Base-by-base conservation (phyloP, 1,140 invertebrate species). In the Ruditapes philippinarum region DNA sequence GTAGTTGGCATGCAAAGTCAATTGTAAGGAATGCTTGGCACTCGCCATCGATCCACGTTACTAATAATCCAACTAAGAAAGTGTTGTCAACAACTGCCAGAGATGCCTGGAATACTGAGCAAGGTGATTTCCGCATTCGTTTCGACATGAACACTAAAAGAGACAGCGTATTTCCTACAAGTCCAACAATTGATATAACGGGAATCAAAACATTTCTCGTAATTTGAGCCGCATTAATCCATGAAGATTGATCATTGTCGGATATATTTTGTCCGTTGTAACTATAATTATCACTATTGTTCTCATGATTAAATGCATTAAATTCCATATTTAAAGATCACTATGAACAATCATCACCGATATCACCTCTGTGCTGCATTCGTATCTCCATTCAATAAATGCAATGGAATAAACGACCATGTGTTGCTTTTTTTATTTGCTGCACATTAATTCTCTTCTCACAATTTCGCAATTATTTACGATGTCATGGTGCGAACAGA, bases 1-100 rank as follows among this genome's bases (percentile, higher is more conserved):
- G 78, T 17, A 93, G 40, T 70, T 95, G 94, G 78, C 94, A 95
- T 1, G 51, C 17, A 22, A 86, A 45, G 19, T 76, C 65, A 49
- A 42, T 9, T 3, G 62, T 51, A 4, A 86, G n/a, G 2, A 86
- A 36, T 3, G 28, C n/a, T 0, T 60, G 22, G n/a, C 38, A 25
- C n/a, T 86, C 83, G 0, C 68, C 83, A 28, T 86, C 83, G 5
- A 86, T 86, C 83, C 83, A 86, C 2, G 83, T 86, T 33, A 86
- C 25, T 2, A 86, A 45, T 17, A 86, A 31, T 42, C 54, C 25
- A 19, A 86, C 19, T 4, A 86, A 33, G 42, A 74, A 86, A 5
- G 54, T 40, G 45, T 86, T 73, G 45, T 86, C 83, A 2, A 51
- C 83, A 28, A 76, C 11, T 19, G 83, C 83, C n/a, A 86, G 38